Evolutionary conservation across 2,797 vertebrate genomes (phyloP), one percentile per base, ranked within the genome.

Genomic region (Squalus acanthias): DNA sequence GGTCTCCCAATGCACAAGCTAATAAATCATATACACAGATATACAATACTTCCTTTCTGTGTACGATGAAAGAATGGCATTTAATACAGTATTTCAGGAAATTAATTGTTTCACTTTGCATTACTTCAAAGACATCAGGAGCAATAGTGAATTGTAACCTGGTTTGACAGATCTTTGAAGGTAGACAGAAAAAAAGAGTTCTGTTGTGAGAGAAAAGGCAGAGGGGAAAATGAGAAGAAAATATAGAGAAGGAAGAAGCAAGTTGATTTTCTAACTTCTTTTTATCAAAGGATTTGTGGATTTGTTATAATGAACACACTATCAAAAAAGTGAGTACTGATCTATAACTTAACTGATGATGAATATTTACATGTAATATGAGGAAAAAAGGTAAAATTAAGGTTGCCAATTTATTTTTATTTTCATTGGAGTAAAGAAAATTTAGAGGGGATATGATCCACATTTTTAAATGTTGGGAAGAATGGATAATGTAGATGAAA

Each of bases 21-120:
- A 95, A 95, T 95, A 95, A 95, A 95, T 95, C 94, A 95, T 57
- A 33, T 57, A 33, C 29, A 95, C 50, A 74, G 70, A 95, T 95
- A 95, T 95, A 57, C 94, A 95, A 95, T 95, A 95, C 70, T 95
- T 95, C 94, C 94, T 95, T 95, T 95, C 70, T 95, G 50, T 95
- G 69, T 95, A 57, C 12, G 94, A 95, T 95, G 94, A 95, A 95
- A 95, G 94, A 76, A 57, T 39, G 39, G 94, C 76, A 95, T 95
- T 95, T 95, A 95, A 76, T 95, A 76, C 70, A 76, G 70, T 50
- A 95, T 95, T 95, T 95, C 94, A 95, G 94, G 94, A 95, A 74
- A 95, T 95, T 74, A 95, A 95, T 95, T 95, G 94, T 76, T 95
- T 95, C 94, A 95, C 94, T 95, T 95, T 72, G 67, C 53, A 95